Conservation (phyloP, 2,113 vertebrate species). For the Scolopax mira region DNA sequence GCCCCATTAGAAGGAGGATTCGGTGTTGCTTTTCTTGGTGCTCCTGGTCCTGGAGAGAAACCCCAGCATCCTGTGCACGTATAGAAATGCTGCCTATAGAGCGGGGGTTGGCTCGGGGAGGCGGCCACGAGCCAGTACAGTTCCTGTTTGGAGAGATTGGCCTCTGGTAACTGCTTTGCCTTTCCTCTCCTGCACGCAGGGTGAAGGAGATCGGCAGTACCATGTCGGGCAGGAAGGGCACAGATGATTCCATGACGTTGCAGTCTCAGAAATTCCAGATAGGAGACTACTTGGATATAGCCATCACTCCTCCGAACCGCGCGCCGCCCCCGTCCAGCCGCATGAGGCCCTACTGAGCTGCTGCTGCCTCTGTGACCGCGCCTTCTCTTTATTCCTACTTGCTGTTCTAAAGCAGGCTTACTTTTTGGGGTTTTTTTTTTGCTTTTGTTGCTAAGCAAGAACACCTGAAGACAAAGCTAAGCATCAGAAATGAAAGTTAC, state of each 20-base stretch:
- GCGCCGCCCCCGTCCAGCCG: constrained; percentile 87
- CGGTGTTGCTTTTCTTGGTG: background rate
- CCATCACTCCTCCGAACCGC: constrained; percentile 93
- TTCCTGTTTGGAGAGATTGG: background rate
- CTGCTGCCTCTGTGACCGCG: background rate
- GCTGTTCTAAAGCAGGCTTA: constrained; percentile 66
- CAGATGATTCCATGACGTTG: constrained; percentile 94
- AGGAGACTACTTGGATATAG: constrained; percentile 96
- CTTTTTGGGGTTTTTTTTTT: constrained; percentile 12
- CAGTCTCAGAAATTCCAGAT: constrained; percentile 99
- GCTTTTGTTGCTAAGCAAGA: constrained; percentile 50
- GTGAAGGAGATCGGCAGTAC: constrained; percentile 97
- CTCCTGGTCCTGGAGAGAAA: background rate
- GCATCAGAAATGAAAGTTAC: constrained; percentile 23
- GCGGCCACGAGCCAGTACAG: fast-evolving
- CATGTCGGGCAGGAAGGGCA: constrained; percentile 91
- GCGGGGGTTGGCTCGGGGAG: background rate
- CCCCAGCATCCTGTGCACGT: fast-evolving
- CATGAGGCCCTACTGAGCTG: constrained; percentile 89
- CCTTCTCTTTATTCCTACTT: constrained; percentile 16
- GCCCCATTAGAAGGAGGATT: background rate
- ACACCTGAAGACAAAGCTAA: constrained; percentile 32
- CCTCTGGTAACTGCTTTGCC: background rate
- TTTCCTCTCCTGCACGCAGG: constrained; percentile 66
- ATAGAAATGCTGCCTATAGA: background rate